These are phyloP conservation scores for Tetranychus urticae DNA, from an alignment of 1,140 invertebrate species.

Conservation along the genomic window DNA sequence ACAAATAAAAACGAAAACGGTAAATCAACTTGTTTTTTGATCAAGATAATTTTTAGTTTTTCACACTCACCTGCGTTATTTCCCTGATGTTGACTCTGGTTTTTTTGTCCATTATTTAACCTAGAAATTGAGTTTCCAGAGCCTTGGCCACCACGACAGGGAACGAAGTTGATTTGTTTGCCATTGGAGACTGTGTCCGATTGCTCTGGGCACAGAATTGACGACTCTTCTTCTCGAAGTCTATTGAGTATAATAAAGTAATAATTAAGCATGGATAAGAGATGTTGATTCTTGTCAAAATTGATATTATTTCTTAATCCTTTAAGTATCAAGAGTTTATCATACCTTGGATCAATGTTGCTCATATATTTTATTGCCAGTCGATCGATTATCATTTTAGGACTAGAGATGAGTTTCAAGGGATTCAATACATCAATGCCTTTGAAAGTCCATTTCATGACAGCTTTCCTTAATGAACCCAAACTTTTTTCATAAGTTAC, in stretches of 20 bases:
- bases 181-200: slow-evolving; percentile 24
- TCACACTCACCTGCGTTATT: too few relatives aligned
- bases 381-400: background rate
- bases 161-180: too few relatives aligned
- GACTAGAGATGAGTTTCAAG: background rate
- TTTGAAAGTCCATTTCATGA: background rate
- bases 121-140: too few relatives aligned
- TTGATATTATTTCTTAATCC: background rate
- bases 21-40: too few relatives aligned
- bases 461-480: background rate
- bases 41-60: too few relatives aligned
- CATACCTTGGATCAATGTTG: background rate
- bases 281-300: background rate
- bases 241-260: too few relatives aligned
- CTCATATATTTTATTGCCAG: background rate
- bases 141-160: too few relatives aligned
- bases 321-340: too few relatives aligned
- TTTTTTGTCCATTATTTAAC: too few relatives aligned
- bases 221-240: too few relatives aligned
- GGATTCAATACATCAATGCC: background rate
- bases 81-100: too few relatives aligned
- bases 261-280: background rate
- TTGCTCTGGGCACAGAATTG: background rate
- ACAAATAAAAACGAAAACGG: too few relatives aligned
- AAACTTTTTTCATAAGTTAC: background rate